These are phyloP conservation scores for Heliconius hermathena DNA, from an alignment of 1,140 invertebrate species.

Conservation along the genomic window DNA sequence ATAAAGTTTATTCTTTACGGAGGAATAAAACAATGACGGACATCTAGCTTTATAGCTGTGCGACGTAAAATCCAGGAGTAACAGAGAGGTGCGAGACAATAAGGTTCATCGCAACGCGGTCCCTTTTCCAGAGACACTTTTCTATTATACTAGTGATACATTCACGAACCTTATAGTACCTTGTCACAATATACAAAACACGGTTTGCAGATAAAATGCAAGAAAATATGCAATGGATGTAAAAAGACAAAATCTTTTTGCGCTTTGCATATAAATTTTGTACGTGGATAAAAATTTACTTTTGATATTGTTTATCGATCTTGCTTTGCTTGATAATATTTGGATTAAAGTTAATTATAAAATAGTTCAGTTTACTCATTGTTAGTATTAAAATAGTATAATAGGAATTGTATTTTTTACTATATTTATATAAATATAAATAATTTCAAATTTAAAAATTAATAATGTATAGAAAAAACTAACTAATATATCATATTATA, in stretches of 20 bases:
- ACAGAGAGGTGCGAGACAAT: constrained; percentile 44
- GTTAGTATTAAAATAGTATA: neutral
- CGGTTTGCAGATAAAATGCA: constrained; percentile 28
- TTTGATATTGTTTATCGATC: neutral
- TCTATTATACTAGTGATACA: constrained; percentile 44
- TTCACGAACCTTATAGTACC: constrained; percentile 29
- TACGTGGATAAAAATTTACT: neutral
- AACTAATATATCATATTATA: neutral
- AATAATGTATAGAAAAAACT: neutral
- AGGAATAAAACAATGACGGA: constrained; percentile 37
- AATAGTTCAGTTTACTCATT: neutral
- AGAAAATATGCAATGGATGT: constrained; percentile 17
- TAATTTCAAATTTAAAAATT: neutral
- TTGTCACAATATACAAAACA: constrained; percentile 33
- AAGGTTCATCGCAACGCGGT: constrained; percentile 46
- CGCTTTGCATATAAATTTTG: neutral
- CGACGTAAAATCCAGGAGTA: constrained; percentile 47
- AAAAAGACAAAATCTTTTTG: constrained; percentile 10
- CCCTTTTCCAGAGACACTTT: constrained; percentile 45
- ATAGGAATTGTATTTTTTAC: neutral
- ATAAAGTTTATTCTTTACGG: constrained; percentile 35
- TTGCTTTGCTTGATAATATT: neutral
- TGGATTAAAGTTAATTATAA: neutral
- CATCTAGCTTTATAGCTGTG: constrained; percentile 34
- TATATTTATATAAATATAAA: neutral